A percentile compares a stretch with the other conserved stretches of the same genome.
Evolutionary conservation across 2,888 invertebrate species (phyloP).

Genomic region (Mactromeris polynyma): DNA sequence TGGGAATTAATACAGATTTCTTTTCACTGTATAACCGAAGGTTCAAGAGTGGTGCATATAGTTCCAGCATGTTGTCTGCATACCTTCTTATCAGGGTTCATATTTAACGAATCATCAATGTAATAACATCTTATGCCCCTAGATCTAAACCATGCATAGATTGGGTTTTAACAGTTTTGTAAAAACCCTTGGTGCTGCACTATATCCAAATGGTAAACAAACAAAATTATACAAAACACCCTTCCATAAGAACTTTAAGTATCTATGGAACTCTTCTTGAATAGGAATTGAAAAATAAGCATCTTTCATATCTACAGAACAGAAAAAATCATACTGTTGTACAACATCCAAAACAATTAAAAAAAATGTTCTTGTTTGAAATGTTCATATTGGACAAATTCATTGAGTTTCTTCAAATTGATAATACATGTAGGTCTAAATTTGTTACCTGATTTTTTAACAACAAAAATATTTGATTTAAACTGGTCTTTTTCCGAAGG

Average conservation of each 20-base stretch:
- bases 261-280: constrained; percentile 36
- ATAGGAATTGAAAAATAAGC: constrained; percentile 40
- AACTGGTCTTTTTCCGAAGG: constrained; percentile 22
- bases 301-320: constrained; percentile 36
- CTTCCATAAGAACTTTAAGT: constrained; percentile 42
- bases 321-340: constrained; percentile 31
- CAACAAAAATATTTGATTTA: constrained; percentile 45
- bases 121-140: constrained; percentile 58
- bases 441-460: constrained; percentile 42
- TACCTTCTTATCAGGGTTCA: constrained; percentile 26
- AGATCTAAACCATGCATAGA: constrained; percentile 54
- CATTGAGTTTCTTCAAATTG: constrained; percentile 39
- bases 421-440: constrained; percentile 50
- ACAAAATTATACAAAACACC: constrained; percentile 36
- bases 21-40: constrained; percentile 47
- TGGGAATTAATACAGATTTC: constrained; percentile 46
- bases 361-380: constrained; percentile 32
- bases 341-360: constrained; percentile 22
- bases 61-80: constrained; percentile 32
- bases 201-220: no score
- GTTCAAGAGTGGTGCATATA: constrained; percentile 36
- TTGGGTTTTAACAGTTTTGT: constrained; percentile 61
- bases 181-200: constrained; percentile 51
- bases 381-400: constrained; percentile 49
- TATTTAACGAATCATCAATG: constrained; percentile 62